Evolutionary conservation across 2,888 invertebrate genomes (phyloP).

Genomic region (Temnothorax unifasciatus): DNA sequence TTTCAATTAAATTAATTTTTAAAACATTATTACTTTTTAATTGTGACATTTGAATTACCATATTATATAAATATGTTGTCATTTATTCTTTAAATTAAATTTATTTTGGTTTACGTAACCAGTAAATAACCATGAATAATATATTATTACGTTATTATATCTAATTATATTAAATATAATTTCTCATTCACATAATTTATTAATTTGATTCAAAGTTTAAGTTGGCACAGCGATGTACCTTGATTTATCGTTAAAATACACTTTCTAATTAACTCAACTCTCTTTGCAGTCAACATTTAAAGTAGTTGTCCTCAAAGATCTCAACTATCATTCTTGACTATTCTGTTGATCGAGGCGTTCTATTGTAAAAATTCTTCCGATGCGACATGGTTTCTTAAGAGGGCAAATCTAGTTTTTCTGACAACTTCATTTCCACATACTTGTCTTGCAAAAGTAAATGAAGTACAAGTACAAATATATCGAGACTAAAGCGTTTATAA

Average conservation of each 20-base stretch:
- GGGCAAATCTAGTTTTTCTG: slow-evolving; percentile 64
- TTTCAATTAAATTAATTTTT: neutral
- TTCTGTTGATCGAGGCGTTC: slow-evolving; percentile 68
- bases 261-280: slow-evolving; percentile 66
- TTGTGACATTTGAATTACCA: neutral
- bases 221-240: slow-evolving; percentile 64
- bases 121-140: neutral
- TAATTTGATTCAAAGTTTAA: neutral
- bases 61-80: neutral
- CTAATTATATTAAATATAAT: neutral
- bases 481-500: neutral
- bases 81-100: slow-evolving; percentile 5
- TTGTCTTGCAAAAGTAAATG: neutral
- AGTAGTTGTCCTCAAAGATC: slow-evolving; percentile 79
- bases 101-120: neutral
- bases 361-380: slow-evolving; percentile 71
- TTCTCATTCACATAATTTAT: neutral
- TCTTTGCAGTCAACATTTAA: slow-evolving; percentile 71
- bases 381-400: slow-evolving; percentile 72
- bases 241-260: slow-evolving; percentile 39
- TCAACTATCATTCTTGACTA: slow-evolving; percentile 68
- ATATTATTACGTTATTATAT: neutral
- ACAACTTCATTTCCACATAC: slow-evolving; percentile 6
- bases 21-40: neutral
- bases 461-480: neutral